Evolutionary conservation across 2,113 vertebrate species (phyloP), one percentile per base, ranked within the genome.

Genomic region (Apodemus speciosus): DNA sequence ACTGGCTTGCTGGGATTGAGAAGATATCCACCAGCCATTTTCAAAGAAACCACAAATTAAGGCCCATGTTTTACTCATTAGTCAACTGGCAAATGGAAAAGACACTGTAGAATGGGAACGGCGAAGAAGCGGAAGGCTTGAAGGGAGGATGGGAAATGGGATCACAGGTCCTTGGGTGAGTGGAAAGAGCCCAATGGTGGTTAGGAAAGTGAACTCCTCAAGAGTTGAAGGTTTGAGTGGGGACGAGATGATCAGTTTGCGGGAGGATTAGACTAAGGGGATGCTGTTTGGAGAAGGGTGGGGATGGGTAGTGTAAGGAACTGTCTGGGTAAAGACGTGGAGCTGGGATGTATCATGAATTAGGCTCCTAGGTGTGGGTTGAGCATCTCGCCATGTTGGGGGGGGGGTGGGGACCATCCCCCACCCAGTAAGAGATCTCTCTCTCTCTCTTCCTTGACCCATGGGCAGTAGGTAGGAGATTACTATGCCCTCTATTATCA

Each of bases 31-130:
- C 51, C 2, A 15, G 84, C 88, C 58, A 89, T 90, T 94, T 94
- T 75, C 86, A 90, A 85, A 88, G 81, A 85, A 72, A 93, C 60
- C 66, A 30, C 64, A 95, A 86, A 60, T 68, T 6, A 40, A 76
- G n/a, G 30, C 32, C 49, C 27, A 49, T 30, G 35, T 84, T 86
- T 56, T 92, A 43, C 88, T 81, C 80, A 90, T 43, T 66, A 85
- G 75, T 81, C 60, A 84, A 51, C 25, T 75, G 86, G 69, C 56
- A 86, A 84, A 21, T 64, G 75, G 89, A 73, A 23, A 56, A 69
- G 76, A 77, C n/a, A 62, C 40, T 16, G 32, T 75, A 16, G 23
- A 64, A 85, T 72, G 46, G n/a, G 68, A 71, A 68, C 49, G 20
- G 53, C n/a, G 49, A 43, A 68, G 53, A 91, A 40, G 18, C 35